Evolutionary conservation across 2,113 vertebrate species (phyloP), one percentile per base, ranked within the genome.

Genomic region (Peromyscus maniculatus): DNA sequence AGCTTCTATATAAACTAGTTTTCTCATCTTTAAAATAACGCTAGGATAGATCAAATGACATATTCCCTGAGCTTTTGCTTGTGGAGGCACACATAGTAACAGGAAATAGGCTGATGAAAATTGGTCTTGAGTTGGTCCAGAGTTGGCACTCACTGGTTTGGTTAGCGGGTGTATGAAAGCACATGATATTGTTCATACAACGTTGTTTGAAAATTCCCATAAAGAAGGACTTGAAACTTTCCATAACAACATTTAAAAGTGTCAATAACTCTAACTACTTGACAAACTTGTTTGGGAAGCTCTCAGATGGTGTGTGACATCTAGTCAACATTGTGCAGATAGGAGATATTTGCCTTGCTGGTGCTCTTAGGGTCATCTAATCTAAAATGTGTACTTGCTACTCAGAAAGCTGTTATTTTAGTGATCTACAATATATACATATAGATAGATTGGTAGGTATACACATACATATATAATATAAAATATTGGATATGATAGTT

Each of bases 11-110:
- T 72, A 26, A 31, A 71, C 91, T 19, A 17, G 36, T 52, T 95
- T 57, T 6, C 52, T 93, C 26, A 43, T 86, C 46, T 74, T 75
- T 90, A 93, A 95, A 92, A 87, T 75, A 52, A 82, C 74, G 46
- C 4, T 36, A 46, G 33, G 28, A n/a, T 8, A 55, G 79, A 77
- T 36, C 75, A 72, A 86, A 49, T 91, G 6, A 19, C 57, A 39
- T 39, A 31, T 36, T 64, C 52, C 26, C 78, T 82, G 49, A 86
- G 43, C 72, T 39, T 66, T 86, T 78, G 86, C 46, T 94, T 77
- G 39, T 10, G 7, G 36, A 66, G 3, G 7, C 5, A 1, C 19
- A 10, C 5, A 3, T 4, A 17, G 36, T 64, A 80, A 21, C 36
- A 83, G 4, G 46, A 72, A 78, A 21, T 22, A 72, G 4, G 17